Conservation (phyloP, 2,888 invertebrate genomes). For the Thymelicus sylvestris region DNA sequence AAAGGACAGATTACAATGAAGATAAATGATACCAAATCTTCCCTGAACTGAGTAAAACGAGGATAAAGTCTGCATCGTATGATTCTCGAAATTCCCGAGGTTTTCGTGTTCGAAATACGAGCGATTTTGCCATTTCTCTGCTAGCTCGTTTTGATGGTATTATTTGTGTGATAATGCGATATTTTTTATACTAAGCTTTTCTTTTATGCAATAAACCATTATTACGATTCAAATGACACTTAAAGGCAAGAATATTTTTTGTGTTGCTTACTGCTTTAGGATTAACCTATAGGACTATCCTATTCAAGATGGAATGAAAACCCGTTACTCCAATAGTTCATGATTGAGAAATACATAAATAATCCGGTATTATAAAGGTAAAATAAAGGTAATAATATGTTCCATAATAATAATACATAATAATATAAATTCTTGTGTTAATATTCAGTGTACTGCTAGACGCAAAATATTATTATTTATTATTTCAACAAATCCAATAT, state of each 20-base stretch:
- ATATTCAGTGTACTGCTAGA: no score
- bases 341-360: no score
- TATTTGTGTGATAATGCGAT: slow-evolving; percentile 22
- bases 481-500: no score
- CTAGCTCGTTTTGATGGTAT: slow-evolving; percentile 21
- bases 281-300: not conserved
- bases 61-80: slow-evolving; percentile 28
- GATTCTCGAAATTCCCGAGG: slow-evolving; percentile 23
- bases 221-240: not conserved
- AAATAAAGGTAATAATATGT: no score
- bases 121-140: slow-evolving; percentile 21
- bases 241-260: not conserved
- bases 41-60: slow-evolving; percentile 21
- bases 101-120: slow-evolving; percentile 22
- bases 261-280: not conserved
- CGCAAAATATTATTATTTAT: no score
- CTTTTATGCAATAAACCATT: slow-evolving; percentile 5
- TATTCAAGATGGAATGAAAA: no score
- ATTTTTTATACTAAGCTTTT: slow-evolving; percentile 11
- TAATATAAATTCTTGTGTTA: no score
- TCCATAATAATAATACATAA: no score
- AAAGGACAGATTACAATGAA: slow-evolving; percentile 21
- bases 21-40: slow-evolving; percentile 21
- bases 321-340: no score
- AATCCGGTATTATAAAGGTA: no score